Conservation (phyloP, 1,140 invertebrate genomes). For the Diprion similis region DNA sequence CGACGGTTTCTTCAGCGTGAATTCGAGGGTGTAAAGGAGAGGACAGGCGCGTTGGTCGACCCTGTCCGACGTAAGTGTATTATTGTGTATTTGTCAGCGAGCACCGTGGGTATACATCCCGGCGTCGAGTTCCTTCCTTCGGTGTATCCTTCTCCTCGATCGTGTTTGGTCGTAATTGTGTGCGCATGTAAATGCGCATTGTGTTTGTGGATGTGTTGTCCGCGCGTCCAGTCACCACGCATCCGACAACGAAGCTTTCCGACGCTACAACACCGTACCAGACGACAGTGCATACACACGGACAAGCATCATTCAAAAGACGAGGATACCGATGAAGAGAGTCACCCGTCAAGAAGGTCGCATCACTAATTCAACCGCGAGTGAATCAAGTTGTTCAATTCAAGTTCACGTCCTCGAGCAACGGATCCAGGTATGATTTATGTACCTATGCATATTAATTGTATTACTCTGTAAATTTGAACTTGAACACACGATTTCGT, state of each 20-base stretch:
- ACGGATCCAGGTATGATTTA: too few species aligned
- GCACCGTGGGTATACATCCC: slow-evolving; percentile 43
- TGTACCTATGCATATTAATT: too few species aligned
- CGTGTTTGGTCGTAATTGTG: slow-evolving; percentile 40
- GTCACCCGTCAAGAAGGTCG: too few species aligned
- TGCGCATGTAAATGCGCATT: slow-evolving; percentile 51
- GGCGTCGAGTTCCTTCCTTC: slow-evolving; percentile 20
- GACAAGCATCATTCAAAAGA: not conserved
- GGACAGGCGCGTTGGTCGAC: slow-evolving; percentile 24
- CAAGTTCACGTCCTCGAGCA: too few species aligned
- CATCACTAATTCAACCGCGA: too few species aligned
- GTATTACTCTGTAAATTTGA: too few species aligned
- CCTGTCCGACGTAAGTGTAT: slow-evolving; percentile 29
- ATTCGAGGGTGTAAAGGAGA: slow-evolving; percentile 15
- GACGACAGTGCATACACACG: not conserved
- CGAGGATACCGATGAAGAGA: too few species aligned
- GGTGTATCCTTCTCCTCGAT: not conserved
- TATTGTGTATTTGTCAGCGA: slow-evolving; percentile 38
- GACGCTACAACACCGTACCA: not conserved
- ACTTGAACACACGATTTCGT: too few species aligned
- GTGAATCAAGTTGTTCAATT: too few species aligned
- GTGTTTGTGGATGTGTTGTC: slow-evolving; percentile 41
- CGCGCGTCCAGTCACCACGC: slow-evolving; percentile 18
- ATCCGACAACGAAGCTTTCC: not conserved
- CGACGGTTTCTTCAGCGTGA: slow-evolving; percentile 10